Conservation (phyloP, 2,113 vertebrate species). For the Corythoichthys intestinalis region DNA sequence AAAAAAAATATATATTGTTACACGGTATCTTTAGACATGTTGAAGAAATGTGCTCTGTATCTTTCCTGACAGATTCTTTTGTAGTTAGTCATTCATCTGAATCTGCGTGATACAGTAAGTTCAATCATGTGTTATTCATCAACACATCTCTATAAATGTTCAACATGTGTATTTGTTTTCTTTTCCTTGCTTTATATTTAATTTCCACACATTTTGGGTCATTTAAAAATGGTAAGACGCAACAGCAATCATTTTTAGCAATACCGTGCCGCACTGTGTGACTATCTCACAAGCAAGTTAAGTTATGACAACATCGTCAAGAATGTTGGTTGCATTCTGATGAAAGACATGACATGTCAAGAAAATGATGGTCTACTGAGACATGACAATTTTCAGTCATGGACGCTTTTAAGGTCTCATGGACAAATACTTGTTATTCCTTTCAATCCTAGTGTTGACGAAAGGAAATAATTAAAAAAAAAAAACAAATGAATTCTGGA, state of each 20-base stretch:
- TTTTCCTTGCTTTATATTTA: too few species aligned
- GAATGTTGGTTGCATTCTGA: neutral
- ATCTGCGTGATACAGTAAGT: slow-evolving; percentile 16
- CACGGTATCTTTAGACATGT: neutral
- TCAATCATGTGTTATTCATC: slow-evolving; percentile 24
- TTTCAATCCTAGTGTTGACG: slow-evolving; percentile 1
- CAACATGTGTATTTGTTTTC: slow-evolving; percentile 7
- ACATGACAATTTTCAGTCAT: slow-evolving; percentile 39
- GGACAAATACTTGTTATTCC: slow-evolving; percentile 45
- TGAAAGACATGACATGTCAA: neutral
- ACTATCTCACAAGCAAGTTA: neutral
- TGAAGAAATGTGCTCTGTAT: neutral
- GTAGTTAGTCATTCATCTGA: slow-evolving; percentile 11
- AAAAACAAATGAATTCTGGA: slow-evolving; percentile 61
- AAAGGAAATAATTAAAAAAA: slow-evolving; percentile 1
- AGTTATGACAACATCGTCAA: neutral
- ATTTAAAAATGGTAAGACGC: neutral
- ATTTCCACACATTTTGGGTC: neutral
- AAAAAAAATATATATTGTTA: neutral
- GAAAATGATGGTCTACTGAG: slow-evolving; percentile 20
- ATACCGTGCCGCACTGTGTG: neutral
- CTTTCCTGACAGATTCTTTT: neutral
- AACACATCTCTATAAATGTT: slow-evolving; percentile 34
- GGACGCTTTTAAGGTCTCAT: slow-evolving; percentile 40
- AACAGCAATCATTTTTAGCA: neutral